A percentile compares a stretch with the other conserved stretches of the same genome.
Evolutionary conservation across 2,113 vertebrate genomes (phyloP).

Genomic region (Brienomyrus brachyistius): DNA sequence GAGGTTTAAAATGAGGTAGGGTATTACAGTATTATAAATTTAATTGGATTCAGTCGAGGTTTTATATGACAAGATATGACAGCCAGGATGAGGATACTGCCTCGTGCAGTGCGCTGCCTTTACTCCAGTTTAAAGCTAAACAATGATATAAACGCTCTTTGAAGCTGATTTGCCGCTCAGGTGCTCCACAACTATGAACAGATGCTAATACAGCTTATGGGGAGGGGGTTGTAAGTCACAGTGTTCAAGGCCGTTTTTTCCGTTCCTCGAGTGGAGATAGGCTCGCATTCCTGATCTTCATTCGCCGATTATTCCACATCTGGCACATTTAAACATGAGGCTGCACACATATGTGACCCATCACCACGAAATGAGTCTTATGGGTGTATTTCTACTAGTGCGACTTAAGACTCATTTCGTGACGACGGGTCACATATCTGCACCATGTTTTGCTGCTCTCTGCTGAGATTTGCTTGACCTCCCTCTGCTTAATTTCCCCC

Average conservation of each 20-base stretch:
- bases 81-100: neutral
- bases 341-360: neutral
- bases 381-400: too few relatives aligned
- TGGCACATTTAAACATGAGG: neutral
- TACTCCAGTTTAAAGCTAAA: neutral
- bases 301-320: neutral
- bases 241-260: neutral
- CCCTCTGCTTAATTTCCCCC: neutral
- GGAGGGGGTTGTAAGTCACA: neutral
- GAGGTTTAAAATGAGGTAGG: neutral
- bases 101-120: neutral
- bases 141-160: neutral
- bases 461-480: neutral
- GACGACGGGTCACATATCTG: neutral
- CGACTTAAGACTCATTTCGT: too few relatives aligned
- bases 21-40: constrained; percentile 3
- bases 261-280: neutral
- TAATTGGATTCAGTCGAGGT: neutral
- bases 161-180: neutral
- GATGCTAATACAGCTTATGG: neutral
- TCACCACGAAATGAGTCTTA: too few relatives aligned
- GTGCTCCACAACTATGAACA: neutral
- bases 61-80: neutral
- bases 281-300: neutral
- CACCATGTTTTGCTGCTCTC: neutral